These are phyloP conservation scores for Orchesella flavescens DNA, from an alignment of 2,888 invertebrate genomes.

Conservation along the genomic window DNA sequence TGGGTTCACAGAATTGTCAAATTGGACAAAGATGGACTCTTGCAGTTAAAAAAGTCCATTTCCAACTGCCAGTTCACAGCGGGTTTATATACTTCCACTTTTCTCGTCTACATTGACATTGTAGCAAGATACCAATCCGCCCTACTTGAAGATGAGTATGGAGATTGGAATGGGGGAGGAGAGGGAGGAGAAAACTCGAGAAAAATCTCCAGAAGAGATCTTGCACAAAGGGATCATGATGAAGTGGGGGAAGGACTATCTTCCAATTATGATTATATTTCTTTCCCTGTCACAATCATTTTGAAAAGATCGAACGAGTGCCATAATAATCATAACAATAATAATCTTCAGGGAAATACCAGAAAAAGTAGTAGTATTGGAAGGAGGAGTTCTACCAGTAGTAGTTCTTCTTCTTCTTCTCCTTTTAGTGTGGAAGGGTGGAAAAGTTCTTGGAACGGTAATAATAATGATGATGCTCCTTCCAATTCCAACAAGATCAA, in stretches of 20 bases:
- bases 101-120: conserved; percentile 71
- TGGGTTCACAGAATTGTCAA: conserved; percentile 71
- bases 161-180: conserved; percentile 38
- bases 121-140: conserved; percentile 55
- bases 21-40: conserved; percentile 68
- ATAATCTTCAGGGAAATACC: conserved; percentile 21
- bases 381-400: background rate
- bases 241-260: conserved; percentile 34
- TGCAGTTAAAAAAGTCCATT: conserved; percentile 65
- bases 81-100: conserved; percentile 67
- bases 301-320: conserved; percentile 64
- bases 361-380: conserved; percentile 22
- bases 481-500: background rate
- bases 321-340: conserved; percentile 9
- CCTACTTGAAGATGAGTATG: conserved; percentile 47
- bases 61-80: conserved; percentile 57
- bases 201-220: conserved; percentile 46
- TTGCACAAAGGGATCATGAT: conserved; percentile 12
- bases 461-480: background rate
- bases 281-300: conserved; percentile 71
- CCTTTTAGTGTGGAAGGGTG: conserved; percentile 11
- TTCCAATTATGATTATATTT: conserved; percentile 70
- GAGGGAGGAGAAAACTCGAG: background rate
- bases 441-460: conserved; percentile 31
- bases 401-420: conserved; percentile 1